These are phyloP conservation scores for Rhopalosiphum nymphaeae DNA, from an alignment of 2,888 invertebrate genomes.

Conservation along the genomic window DNA sequence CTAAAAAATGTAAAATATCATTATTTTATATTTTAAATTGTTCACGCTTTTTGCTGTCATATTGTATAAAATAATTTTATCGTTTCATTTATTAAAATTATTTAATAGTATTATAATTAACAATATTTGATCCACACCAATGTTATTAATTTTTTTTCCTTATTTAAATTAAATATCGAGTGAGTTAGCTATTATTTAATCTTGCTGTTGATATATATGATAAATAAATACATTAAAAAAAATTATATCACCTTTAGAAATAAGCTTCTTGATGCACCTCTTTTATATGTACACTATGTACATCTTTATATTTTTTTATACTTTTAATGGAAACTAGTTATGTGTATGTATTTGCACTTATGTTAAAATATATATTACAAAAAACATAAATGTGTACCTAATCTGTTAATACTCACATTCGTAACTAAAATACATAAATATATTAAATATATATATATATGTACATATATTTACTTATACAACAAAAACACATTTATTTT, in stretches of 20 bases:
- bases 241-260: background rate
- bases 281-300: background rate
- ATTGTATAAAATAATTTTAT: background rate
- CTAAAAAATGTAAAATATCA: background rate
- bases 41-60: background rate
- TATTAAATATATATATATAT: too few species aligned
- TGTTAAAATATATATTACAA: background rate
- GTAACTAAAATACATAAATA: background rate
- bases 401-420: background rate
- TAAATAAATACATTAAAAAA: background rate
- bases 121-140: background rate
- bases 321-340: background rate
- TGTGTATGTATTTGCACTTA: background rate
- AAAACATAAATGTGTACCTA: background rate
- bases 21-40: background rate
- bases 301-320: too few species aligned
- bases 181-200: background rate
- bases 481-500: background rate
- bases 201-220: background rate
- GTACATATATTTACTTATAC: too few species aligned
- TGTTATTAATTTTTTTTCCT: background rate
- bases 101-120: background rate
- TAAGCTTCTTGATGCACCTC: accelerated
- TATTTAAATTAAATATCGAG: background rate
- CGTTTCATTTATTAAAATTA: background rate